phyloP scores from a whole-genome alignment of 2,797 vertebrate genomes.

The Dallia pectoralis region DNA sequence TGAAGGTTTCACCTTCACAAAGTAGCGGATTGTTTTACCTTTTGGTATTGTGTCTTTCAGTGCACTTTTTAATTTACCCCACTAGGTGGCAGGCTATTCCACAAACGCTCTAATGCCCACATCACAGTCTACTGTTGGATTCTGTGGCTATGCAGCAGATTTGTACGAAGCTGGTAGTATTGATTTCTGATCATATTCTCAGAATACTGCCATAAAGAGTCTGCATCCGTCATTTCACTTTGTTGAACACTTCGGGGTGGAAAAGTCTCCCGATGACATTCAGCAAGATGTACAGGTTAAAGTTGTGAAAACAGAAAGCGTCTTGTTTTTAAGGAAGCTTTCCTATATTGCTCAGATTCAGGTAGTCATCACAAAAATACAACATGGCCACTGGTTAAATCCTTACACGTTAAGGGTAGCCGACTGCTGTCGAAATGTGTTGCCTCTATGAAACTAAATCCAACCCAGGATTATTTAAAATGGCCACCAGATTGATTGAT shows the following conservation, averaged over 20 bases:
- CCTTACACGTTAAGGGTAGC: too few species aligned
- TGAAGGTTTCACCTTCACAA: too few species aligned
- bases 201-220: background rate
- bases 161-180: background rate
- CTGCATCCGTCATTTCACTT: background rate
- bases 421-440: background rate
- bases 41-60: background rate
- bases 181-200: background rate
- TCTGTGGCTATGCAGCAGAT: conserved; percentile 1
- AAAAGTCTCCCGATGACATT: too few species aligned
- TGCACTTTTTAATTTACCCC: background rate
- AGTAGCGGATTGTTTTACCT: background rate
- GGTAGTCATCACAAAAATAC: too few species aligned
- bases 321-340: too few species aligned
- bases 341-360: too few species aligned
- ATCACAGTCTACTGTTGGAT: background rate
- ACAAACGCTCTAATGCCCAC: background rate
- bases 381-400: too few species aligned
- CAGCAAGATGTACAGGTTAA: too few species aligned
- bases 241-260: too few species aligned
- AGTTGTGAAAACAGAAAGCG: too few species aligned
- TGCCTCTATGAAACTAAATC: background rate
- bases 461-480: background rate
- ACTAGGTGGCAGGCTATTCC: conserved; percentile 4
- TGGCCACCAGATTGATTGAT: background rate